These are phyloP conservation scores for Colius striatus DNA, from an alignment of 2,113 vertebrate species.

Conservation along the genomic window DNA sequence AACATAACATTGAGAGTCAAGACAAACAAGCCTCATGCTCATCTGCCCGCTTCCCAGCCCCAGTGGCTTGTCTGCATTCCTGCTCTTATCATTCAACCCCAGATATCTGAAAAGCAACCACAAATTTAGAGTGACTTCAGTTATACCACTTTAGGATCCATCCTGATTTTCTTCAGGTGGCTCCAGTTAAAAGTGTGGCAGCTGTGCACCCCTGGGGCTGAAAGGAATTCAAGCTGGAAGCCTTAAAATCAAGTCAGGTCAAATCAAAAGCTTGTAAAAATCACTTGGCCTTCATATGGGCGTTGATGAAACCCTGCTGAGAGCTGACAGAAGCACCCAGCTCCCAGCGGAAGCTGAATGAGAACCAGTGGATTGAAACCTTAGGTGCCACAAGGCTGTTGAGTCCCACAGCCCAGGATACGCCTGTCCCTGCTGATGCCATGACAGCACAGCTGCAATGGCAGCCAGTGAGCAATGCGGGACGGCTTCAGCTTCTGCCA, in stretches of 20 bases:
- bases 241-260: background rate
- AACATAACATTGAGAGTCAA: background rate
- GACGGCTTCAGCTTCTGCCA: background rate
- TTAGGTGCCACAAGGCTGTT: background rate
- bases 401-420: background rate
- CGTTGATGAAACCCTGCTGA: background rate
- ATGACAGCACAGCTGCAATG: background rate
- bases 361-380: background rate
- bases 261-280: constrained; percentile 2
- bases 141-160: background rate
- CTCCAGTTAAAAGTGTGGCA: background rate
- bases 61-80: background rate
- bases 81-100: background rate
- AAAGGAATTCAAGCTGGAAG: constrained; percentile 13
- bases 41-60: background rate
- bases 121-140: background rate
- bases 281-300: background rate
- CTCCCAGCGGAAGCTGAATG: background rate
- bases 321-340: background rate
- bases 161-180: background rate
- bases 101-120: background rate
- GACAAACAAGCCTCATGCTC: background rate
- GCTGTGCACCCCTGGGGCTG: background rate
- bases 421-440: background rate
- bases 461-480: background rate